A percentile compares a stretch with the other conserved stretches of the same genome.
phyloP scores from a whole-genome alignment of 2,113 vertebrate genomes.

The Xenotilapia caudafasciata region DNA sequence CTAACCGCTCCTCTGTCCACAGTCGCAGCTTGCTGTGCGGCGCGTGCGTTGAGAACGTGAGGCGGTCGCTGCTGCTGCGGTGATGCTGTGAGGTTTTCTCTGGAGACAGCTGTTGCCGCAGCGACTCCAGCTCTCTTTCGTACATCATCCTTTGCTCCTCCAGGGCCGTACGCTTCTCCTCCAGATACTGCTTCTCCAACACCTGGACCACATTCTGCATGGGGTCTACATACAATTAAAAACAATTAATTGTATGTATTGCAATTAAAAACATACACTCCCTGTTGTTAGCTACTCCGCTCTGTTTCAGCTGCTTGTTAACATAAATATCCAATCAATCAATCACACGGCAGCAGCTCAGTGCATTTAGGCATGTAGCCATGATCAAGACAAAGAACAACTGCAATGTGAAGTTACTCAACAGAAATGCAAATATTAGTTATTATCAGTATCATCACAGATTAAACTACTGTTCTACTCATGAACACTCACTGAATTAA shows the following conservation, averaged over 20 bases:
- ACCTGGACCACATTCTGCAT: constrained; percentile 93
- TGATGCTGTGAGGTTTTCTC: constrained; percentile 79
- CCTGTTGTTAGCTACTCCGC: neutral
- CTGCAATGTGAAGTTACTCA: neutral
- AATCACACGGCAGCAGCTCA: neutral
- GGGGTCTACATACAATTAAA: constrained; percentile 73
- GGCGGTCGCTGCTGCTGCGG: constrained; percentile 75
- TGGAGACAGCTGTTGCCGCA: constrained; percentile 90
- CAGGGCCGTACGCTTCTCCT: constrained; percentile 89
- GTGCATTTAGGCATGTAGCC: neutral
- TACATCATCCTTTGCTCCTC: constrained; percentile 97
- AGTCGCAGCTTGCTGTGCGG: constrained; percentile 83
- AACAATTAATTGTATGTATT: neutral
- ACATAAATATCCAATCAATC: neutral
- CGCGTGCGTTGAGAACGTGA: constrained; percentile 77
- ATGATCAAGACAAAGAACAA: neutral
- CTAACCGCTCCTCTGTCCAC: constrained; percentile 93
- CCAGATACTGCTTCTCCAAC: constrained; percentile 93
- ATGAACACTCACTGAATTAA: neutral
- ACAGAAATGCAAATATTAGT: neutral
- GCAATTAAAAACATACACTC: neutral
- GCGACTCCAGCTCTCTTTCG: constrained; percentile 86
- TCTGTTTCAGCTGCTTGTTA: neutral
- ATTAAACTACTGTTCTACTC: neutral
- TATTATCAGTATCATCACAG: neutral